Percentiles rank a stretch among this genome's conserved stretches.
phyloP scores from a whole-genome alignment of 53 echinoderm and acorn worm species.

The Arbacia lixula region DNA sequence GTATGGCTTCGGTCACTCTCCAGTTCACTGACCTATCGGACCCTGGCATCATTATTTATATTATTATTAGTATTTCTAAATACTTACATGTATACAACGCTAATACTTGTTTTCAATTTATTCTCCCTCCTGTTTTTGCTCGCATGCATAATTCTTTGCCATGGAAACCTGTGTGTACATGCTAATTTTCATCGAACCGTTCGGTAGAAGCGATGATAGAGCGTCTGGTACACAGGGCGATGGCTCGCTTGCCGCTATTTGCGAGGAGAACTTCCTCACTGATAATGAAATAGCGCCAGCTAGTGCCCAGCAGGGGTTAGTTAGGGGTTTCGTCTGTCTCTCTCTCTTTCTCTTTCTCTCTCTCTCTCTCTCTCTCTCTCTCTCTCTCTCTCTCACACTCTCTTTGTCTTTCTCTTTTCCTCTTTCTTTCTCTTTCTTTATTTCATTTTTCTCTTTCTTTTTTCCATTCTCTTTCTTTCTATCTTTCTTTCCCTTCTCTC shows the following conservation, averaged over 20 bases:
- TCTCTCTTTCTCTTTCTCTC: background rate
- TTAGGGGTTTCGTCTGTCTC: background rate
- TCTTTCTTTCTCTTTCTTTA: background rate
- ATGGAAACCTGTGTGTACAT: too few relatives aligned
- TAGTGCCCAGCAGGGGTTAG: constrained; percentile 5
- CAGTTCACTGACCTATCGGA: too few relatives aligned
- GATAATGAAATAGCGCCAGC: background rate
- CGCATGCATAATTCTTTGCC: too few relatives aligned
- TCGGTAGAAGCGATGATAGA: too few relatives aligned
- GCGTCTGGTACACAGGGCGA: too few relatives aligned
- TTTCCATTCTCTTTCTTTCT: background rate
- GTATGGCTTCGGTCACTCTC: too few relatives aligned
- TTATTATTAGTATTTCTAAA: too few relatives aligned
- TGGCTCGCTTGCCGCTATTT: background rate
- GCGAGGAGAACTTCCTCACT: background rate
- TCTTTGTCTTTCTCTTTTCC: background rate
- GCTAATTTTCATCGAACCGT: too few relatives aligned
- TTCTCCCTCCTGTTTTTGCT: too few relatives aligned
- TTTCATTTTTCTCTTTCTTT: background rate
- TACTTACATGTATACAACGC: too few relatives aligned
- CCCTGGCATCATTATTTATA: too few relatives aligned
- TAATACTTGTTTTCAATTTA: too few relatives aligned
- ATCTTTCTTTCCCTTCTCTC: background rate
- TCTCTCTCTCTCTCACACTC: background rate
- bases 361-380: background rate